phyloP scores from a whole-genome alignment of 1,140 invertebrate genomes.

The Tachypleus tridentatus region DNA sequence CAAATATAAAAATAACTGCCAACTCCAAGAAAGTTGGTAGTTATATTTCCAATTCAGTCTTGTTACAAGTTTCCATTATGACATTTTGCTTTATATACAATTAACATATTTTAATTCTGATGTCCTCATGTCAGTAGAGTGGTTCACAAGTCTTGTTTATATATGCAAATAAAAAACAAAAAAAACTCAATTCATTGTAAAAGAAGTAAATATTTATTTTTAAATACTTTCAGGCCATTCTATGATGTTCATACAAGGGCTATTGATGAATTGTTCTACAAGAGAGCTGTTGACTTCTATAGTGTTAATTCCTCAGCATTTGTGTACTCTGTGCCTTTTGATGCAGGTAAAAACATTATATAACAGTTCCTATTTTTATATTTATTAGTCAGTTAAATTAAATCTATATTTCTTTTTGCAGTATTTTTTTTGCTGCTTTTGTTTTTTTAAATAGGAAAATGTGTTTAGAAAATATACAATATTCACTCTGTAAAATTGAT shows the following conservation, averaged over 20 bases:
- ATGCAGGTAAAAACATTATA: constrained; percentile 44
- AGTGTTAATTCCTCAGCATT: constrained; percentile 68
- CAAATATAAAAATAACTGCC: too few species aligned
- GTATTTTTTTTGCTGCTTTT: background rate
- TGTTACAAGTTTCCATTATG: too few species aligned
- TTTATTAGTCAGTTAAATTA: background rate
- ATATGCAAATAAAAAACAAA: too few species aligned
- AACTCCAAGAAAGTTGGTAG: too few species aligned
- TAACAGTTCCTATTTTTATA: background rate
- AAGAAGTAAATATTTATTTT: background rate
- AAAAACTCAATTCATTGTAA: background rate
- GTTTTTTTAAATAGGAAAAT: background rate
- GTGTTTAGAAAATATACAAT: background rate
- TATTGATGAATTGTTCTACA: constrained; percentile 84
- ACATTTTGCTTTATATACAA: too few species aligned
- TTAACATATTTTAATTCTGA: too few species aligned
- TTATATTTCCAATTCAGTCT: too few species aligned
- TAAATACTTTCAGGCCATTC: constrained; percentile 51
- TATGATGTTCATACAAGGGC: constrained; percentile 64
- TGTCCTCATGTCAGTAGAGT: too few species aligned
- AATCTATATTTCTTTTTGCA: background rate
- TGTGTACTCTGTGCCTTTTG: constrained; percentile 80
- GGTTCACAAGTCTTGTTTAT: too few species aligned
- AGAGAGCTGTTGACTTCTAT: constrained; percentile 79
- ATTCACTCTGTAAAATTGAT: constrained; percentile 11